Conservation (phyloP, 2,888 invertebrate genomes). For the Coelopa pilipes region DNA sequence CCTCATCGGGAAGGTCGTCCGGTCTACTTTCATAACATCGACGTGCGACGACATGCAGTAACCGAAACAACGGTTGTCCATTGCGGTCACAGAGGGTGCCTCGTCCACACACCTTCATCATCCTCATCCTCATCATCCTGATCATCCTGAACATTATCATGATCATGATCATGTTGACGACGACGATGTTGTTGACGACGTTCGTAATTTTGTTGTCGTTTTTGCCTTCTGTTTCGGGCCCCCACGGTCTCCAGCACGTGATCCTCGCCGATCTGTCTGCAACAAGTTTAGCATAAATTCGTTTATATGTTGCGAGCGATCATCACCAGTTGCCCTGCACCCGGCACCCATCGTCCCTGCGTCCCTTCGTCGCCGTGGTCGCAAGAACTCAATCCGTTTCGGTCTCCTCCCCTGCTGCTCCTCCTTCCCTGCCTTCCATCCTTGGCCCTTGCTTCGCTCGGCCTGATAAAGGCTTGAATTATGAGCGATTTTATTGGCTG, state of each 20-base stretch:
- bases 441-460: not conserved
- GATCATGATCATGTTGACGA: too few relatives aligned
- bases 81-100: not conserved
- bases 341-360: not conserved
- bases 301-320: not conserved
- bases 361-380: not conserved
- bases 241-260: not conserved
- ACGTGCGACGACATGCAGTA: too few relatives aligned
- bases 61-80: not conserved
- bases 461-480: conserved; percentile 16
- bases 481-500: conserved; percentile 25
- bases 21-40: conserved; percentile 58
- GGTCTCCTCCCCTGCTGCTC: not conserved
- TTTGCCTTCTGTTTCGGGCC: not conserved
- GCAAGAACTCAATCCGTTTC: conserved; percentile 16
- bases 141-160: too few relatives aligned
- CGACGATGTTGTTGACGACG: too few relatives aligned
- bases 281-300: conserved; percentile 61
- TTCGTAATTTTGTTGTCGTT: too few relatives aligned
- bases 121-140: not conserved
- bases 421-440: not conserved
- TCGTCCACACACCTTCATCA: not conserved
- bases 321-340: not conserved
- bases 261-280: conserved; percentile 45
- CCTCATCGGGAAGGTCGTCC: conserved; percentile 62